phyloP scores from a whole-genome alignment of 2,113 vertebrate genomes.

The Dromas ardeola region DNA sequence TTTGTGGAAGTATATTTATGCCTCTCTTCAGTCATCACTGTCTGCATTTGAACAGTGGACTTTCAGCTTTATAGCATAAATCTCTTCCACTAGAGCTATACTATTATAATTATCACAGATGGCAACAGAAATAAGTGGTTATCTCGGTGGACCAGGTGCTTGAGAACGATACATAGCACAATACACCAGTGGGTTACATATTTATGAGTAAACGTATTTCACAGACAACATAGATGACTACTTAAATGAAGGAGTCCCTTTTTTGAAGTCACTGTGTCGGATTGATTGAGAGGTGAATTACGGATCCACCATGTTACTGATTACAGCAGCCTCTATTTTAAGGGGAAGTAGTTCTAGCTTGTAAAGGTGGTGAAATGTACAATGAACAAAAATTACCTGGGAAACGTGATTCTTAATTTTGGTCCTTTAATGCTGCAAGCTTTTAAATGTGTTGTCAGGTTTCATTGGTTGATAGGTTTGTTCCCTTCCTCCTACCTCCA shows the following conservation, averaged over 20 bases:
- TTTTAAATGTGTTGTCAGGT: background rate
- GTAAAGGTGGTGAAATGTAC: background rate
- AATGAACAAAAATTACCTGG: background rate
- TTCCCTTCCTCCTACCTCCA: background rate
- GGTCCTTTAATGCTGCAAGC: background rate
- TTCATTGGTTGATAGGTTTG: background rate
- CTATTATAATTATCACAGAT: constrained; percentile 10
- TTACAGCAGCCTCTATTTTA: background rate
- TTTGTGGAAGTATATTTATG: background rate
- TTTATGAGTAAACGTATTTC: constrained; percentile 51
- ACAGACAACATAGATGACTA: background rate
- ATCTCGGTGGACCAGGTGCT: constrained; percentile 9
- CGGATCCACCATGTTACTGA: background rate
- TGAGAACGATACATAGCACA: background rate
- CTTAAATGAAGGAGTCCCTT: background rate
- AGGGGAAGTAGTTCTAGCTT: background rate
- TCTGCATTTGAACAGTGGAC: background rate
- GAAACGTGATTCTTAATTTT: background rate
- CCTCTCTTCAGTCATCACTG: background rate
- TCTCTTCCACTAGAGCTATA: background rate
- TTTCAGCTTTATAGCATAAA: background rate
- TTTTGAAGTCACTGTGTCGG: background rate
- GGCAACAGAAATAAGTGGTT: constrained; percentile 22
- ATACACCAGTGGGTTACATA: background rate
- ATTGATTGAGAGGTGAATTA: background rate